phyloP scores from a whole-genome alignment of 2,888 invertebrate genomes.

The Magallana nippona region DNA sequence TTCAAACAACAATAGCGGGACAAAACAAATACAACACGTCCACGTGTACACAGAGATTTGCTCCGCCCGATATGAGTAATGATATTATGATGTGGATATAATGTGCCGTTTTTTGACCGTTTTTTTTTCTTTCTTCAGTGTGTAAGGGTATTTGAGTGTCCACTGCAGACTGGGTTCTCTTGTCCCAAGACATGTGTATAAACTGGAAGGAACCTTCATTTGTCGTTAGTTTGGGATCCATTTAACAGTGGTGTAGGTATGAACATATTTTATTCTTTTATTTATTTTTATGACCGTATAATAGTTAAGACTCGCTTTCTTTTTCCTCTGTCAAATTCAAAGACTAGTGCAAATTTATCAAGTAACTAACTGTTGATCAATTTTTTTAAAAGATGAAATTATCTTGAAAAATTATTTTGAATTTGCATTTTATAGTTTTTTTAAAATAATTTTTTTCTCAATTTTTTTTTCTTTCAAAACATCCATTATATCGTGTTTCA shows the following conservation, averaged over 20 bases:
- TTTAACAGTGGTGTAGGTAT: not conserved
- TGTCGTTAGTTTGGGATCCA: not conserved
- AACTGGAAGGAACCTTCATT: not conserved
- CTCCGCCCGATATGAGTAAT: constrained; percentile 26
- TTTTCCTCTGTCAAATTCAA: not conserved
- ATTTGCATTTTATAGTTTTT: too few species aligned
- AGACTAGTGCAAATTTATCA: not conserved
- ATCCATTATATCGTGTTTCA: too few species aligned
- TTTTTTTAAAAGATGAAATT: too few species aligned
- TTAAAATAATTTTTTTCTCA: too few species aligned
- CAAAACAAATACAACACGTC: not conserved
- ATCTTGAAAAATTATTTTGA: too few species aligned
- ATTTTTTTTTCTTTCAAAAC: too few species aligned
- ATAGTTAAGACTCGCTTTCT: not conserved
- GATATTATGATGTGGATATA: constrained; percentile 1
- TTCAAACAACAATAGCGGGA: not conserved
- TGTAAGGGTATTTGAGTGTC: not conserved
- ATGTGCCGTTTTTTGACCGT: not conserved
- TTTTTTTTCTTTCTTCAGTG: constrained; percentile 2
- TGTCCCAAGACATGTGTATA: constrained; percentile 5
- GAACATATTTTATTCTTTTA: not conserved
- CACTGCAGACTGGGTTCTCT: not conserved
- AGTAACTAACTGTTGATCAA: not conserved
- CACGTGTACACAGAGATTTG: not conserved
- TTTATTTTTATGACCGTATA: not conserved